Base-by-base conservation (phyloP, 2,797 vertebrate species). In the Mycteria americana region DNA sequence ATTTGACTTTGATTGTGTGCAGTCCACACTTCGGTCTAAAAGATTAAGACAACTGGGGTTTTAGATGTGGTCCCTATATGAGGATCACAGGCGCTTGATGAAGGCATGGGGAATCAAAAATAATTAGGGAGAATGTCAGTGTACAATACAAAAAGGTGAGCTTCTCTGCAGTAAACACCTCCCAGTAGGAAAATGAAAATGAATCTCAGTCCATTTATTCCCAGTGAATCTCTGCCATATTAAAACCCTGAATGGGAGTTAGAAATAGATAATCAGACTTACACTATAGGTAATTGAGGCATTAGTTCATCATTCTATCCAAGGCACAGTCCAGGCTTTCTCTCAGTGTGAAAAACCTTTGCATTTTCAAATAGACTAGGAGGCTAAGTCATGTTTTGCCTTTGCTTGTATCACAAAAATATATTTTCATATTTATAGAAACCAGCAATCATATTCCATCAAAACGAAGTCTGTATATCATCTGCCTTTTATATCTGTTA, bases 361-460 rank as follows among this genome's bases (percentile, higher is more conserved):
- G 54, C 63, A 80, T 93, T 96, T 96, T 83, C 77, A 76, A 89
- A 76, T 41, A 92, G 77, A 37, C 21, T 18, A 33, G 31, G 64
- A 76, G 48, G 30, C 53, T 80, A 85, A 89, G 78, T 74, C 22
- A 8, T 1, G 0, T 51, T 92, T 92, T 91, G 53, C 59, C 31
- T 86, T 75, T 86, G 50, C 79, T 83, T 43, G 15, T 91, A 64
- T 83, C 57, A 68, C 35, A 72, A 25, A 89, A 91, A 43, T 65
- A 14, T 53, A 43, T 94, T 91, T 96, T 91, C 79, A 81, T 93
- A 75, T 93, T 95, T 92, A 80, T 81, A 72, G 82, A 83, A 93
- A 68, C 6, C 35, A 78, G 89, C 72, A 91, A 81, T 89, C 50
- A 48, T 53, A 80, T 88, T 78, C 60, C 46, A n/a, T 85, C 75